Evolutionary conservation across 2,797 vertebrate genomes (phyloP), one percentile per base, ranked within the genome.

Genomic region (Halcyon chelicuti): DNA sequence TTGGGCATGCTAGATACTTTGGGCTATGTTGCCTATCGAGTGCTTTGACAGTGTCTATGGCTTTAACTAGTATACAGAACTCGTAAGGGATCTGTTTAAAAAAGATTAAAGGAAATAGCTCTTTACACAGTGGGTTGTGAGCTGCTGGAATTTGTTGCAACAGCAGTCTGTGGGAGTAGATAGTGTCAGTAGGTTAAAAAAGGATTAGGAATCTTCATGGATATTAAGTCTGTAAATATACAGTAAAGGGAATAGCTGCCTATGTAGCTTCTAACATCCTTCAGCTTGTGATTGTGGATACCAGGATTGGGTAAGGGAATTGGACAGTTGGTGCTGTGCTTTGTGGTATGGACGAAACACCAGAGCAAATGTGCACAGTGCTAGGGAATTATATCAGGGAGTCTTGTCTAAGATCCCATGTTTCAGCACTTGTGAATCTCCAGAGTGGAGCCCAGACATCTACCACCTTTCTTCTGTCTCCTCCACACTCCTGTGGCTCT

Each of bases 41-140:
- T 57, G 77, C 49, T 91, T 82, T 90, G 94, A 76, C 86, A 65
- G 82, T 6, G 22, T 93, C 87, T 88, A 2, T 78, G 79, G 25
- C 78, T 73, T 33, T 40, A 93, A 60, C 87, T 78, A 18, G 4
- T 60, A 26, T 29, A 73, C 71, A 60, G 71, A 90, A 76, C 51
- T 93, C 26, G 3, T 76, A 63, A 83, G 86, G 67, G 67, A 88
- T 88, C 92, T 90, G 49, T 85, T 90, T 90, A 25, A 52, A 82
- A 90, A 82, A 93, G 93, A 93, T 94, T 81, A 94, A 96, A 85
- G 83, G 84, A 88, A 84, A 70, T 52, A 40, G 23, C 44, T 97
- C 77, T 89, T 93, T 75, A 52, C 80, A 82, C 58, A 87, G 86
- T n/a, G 83, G 71, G 31, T 52, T 35, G 18, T 58, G 67, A 85